Base-by-base conservation (phyloP, 1,140 invertebrate genomes). In the Delia radicum region DNA sequence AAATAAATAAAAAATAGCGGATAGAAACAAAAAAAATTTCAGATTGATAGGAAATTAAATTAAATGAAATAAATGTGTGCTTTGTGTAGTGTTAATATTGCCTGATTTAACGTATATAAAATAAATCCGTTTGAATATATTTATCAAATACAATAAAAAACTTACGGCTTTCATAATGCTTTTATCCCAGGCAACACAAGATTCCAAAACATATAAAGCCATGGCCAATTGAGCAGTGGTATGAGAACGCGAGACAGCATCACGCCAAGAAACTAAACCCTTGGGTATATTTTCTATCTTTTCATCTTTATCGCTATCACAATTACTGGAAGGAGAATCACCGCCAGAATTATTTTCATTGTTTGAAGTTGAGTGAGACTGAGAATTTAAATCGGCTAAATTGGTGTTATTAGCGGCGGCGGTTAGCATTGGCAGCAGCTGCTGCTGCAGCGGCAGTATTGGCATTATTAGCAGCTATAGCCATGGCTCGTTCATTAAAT, bases 121-220 rank as follows among this genome's bases (percentile, higher is more conserved):
- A 42, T 15, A n/a, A n/a, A 55, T 55, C n/a, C n/a, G n/a, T n/a
- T 46, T 26, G 0, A 46, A 27, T 7, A 27, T 24, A 46, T 48
- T 42, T 0, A 27, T n/a, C n/a, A n/a, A n/a, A n/a, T n/a, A 48
- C 3, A 48, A 73, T 24, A 28, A 27, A 26, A 73, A 18, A 87
- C 94, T 92, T 91, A 97, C 95, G 89, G 96, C 96, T 92, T 98
- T 98, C 97, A 99, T 98, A 81, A 98, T 97, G 88, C 95, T 97
- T 88, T 98, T 98, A 87, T 99, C 97, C 97, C 97, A 98, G 27
- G 96, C 96, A 80, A 98, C 96, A 81, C 93, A 95, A 21, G 93
- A 92, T 83, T 98, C 96, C 27, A 99, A 89, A 78, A 95, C 93
- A 80, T 95, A 94, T 46, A 97, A 88, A 79, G 94, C 93, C 93